Percentiles rank a stretch among this genome's conserved stretches.
Evolutionary conservation across 2,797 vertebrate genomes (phyloP).

Genomic region (Toxotes lorentzi): DNA sequence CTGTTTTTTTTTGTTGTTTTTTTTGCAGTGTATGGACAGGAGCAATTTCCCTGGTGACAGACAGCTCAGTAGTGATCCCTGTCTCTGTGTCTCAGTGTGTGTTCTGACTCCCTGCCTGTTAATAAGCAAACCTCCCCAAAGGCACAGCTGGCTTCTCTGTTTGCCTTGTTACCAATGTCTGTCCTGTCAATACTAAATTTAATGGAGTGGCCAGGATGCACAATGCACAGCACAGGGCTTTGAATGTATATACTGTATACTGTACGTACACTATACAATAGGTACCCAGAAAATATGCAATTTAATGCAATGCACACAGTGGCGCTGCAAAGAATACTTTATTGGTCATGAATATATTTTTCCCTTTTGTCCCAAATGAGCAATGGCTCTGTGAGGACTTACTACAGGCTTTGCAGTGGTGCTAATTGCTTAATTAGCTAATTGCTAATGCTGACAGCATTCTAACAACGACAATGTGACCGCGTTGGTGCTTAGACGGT

Average conservation of each 20-base stretch:
- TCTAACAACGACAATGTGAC: slow-evolving; percentile 3
- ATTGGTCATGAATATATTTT: slow-evolving; percentile 23
- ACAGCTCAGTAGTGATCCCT: slow-evolving; percentile 72
- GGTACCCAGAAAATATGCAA: slow-evolving; percentile 8
- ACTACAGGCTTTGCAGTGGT: background rate
- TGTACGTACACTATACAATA: slow-evolving; percentile 9
- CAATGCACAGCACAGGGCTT: slow-evolving; percentile 40
- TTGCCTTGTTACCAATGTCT: slow-evolving; percentile 70
- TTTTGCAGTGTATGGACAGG: slow-evolving; percentile 39
- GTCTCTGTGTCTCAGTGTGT: slow-evolving; percentile 65
- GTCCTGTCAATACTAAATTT: slow-evolving; percentile 65
- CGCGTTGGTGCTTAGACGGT: background rate
- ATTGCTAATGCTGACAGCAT: slow-evolving; percentile 13
- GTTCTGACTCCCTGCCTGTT: slow-evolving; percentile 73
- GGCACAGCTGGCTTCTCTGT: slow-evolving; percentile 72
- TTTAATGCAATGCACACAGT: slow-evolving; percentile 17
- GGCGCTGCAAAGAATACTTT: slow-evolving; percentile 4
- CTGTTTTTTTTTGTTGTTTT: background rate
- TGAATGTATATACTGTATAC: slow-evolving; percentile 16
- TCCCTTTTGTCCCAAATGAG: background rate
- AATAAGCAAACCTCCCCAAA: slow-evolving; percentile 76
- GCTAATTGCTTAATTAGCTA: background rate
- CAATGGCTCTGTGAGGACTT: background rate
- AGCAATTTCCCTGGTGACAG: slow-evolving; percentile 69
- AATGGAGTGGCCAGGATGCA: slow-evolving; percentile 53